phyloP scores from a whole-genome alignment of 2,113 vertebrate species.

The Psilopsiagon aurifrons region DNA sequence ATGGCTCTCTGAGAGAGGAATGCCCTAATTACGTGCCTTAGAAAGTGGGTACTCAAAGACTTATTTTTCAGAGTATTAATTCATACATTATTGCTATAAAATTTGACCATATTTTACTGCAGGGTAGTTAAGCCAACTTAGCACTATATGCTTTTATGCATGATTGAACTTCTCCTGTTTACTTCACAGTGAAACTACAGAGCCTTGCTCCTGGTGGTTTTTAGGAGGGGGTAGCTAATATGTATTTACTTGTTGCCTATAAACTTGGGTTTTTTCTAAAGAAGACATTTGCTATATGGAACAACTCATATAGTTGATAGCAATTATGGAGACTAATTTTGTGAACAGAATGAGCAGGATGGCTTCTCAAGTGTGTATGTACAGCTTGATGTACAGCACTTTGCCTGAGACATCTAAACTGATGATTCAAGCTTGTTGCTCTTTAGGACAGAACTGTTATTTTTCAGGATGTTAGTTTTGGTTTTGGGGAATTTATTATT shows the following conservation, averaged over 20 bases:
- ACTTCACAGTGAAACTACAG: rapidly evolving
- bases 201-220: background rate
- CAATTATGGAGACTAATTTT: background rate
- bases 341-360: background rate
- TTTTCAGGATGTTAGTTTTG: background rate
- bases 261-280: rapidly evolving
- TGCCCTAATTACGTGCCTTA: background rate
- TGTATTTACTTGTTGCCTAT: background rate
- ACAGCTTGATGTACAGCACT: background rate
- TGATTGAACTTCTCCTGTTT: background rate
- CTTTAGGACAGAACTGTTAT: background rate
- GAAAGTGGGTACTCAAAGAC: background rate
- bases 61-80: constrained; percentile 23
- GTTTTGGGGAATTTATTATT: background rate
- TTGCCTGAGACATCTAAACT: background rate
- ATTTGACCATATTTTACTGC: background rate
- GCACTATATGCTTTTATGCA: background rate
- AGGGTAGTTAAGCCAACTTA: background rate
- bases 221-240: background rate
- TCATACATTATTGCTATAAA: background rate
- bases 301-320: background rate
- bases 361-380: background rate
- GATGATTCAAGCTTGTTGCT: background rate
- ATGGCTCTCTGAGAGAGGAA: background rate
- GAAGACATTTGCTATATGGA: background rate